Evolutionary conservation across 2,888 invertebrate species (phyloP).

Genomic region (Heliconius ismenius): DNA sequence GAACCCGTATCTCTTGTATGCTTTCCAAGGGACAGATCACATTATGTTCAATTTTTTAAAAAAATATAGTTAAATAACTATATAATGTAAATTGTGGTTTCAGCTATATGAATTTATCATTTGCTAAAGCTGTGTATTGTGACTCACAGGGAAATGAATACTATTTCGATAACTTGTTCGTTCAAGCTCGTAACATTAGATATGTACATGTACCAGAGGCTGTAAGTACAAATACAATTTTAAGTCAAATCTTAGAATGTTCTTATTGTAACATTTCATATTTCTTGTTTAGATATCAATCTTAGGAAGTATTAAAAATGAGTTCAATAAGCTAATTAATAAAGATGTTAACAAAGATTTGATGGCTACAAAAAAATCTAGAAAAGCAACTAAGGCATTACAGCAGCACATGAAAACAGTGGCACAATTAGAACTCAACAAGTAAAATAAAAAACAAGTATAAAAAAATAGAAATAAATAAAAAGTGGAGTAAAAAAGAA

Average conservation of each 20-base stretch:
- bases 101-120: conserved; percentile 86
- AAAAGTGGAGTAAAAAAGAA: not conserved
- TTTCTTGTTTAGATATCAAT: conserved; percentile 73
- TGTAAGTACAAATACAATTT: conserved; percentile 56
- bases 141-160: conserved; percentile 83
- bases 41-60: not conserved
- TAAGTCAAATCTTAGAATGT: not conserved
- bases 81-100: conserved; percentile 48
- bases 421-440: conserved; percentile 54
- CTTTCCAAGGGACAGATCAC: not conserved
- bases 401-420: conserved; percentile 78
- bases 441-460: conserved; percentile 1
- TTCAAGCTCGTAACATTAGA: conserved; percentile 85
- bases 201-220: conserved; percentile 85
- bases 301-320: conserved; percentile 73
- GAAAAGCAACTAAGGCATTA: conserved; percentile 77
- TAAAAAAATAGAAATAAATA: not conserved
- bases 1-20: not conserved
- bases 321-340: conserved; percentile 58
- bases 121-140: conserved; percentile 83
- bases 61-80: not conserved
- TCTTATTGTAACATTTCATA: not conserved
- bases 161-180: conserved; percentile 83
- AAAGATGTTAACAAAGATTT: conserved; percentile 47
- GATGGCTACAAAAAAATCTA: conserved; percentile 62